Percentiles rank a stretch among this genome's conserved stretches.
Conservation (phyloP, 2,888 invertebrate species). For the Pantelozetes paolii region DNA sequence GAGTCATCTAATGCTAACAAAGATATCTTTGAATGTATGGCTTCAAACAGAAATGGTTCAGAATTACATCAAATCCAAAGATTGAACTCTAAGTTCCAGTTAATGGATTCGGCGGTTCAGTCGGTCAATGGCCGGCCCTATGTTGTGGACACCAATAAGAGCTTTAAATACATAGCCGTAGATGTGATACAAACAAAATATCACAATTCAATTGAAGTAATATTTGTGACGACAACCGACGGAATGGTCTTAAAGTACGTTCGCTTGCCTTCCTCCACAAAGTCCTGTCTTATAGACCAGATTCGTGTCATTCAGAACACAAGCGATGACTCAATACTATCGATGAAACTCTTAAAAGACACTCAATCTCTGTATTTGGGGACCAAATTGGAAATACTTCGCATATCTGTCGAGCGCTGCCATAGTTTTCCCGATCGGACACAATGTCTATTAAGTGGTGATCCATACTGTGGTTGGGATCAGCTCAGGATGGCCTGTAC, state of each 20-base stretch:
- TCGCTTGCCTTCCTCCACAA: slow-evolving; percentile 64
- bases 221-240: slow-evolving; percentile 72
- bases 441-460: slow-evolving; percentile 73
- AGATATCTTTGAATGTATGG: slow-evolving; percentile 37
- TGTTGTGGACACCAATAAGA: slow-evolving; percentile 29
- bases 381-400: slow-evolving; percentile 63
- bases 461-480: slow-evolving; percentile 95
- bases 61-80: slow-evolving; percentile 28
- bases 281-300: slow-evolving; percentile 77
- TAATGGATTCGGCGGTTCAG: slow-evolving; percentile 82
- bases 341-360: slow-evolving; percentile 53
- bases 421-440: slow-evolving; percentile 48
- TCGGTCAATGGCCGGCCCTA: slow-evolving; percentile 58
- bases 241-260: slow-evolving; percentile 76
- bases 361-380: slow-evolving; percentile 75
- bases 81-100: slow-evolving; percentile 63
- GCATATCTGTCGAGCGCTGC: slow-evolving; percentile 74
- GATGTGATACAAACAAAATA: slow-evolving; percentile 71
- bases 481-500: slow-evolving; percentile 69
- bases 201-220: slow-evolving; percentile 64
- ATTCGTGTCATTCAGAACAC: slow-evolving; percentile 67
- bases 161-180: slow-evolving; percentile 62
- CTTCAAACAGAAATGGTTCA: slow-evolving; percentile 4
- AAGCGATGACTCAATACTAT: slow-evolving; percentile 68
- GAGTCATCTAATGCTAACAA: slow-evolving; percentile 59